Evolutionary conservation across 2,888 invertebrate genomes (phyloP).

Genomic region (Girardia tigrina): DNA sequence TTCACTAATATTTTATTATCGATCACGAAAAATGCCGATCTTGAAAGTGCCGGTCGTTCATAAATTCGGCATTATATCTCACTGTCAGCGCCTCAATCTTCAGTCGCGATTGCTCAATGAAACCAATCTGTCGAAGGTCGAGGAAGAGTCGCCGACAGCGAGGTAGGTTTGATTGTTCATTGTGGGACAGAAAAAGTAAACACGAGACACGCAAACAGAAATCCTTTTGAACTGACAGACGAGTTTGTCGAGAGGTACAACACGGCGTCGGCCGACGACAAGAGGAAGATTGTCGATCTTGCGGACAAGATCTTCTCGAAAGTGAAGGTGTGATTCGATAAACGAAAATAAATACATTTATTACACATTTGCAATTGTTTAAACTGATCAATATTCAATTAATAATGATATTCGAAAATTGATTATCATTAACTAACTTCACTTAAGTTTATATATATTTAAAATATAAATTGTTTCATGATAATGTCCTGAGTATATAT

Average conservation of each 20-base stretch:
- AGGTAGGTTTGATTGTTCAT: neutral
- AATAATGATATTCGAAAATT: too few species aligned
- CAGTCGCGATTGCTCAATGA: constrained; percentile 48
- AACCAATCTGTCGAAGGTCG: constrained; percentile 39
- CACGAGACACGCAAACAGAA: constrained; percentile 39
- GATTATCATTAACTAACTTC: too few species aligned
- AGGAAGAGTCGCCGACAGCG: neutral
- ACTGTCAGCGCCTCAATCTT: constrained; percentile 46
- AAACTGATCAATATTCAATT: too few species aligned
- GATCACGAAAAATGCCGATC: constrained; percentile 48
- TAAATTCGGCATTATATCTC: constrained; percentile 51
- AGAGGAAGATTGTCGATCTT: neutral
- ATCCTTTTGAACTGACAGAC: constrained; percentile 47
- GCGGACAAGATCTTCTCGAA: neutral
- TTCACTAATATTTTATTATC: too few species aligned
- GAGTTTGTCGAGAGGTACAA: constrained; percentile 48
- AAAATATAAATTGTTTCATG: too few species aligned
- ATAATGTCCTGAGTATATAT: too few species aligned
- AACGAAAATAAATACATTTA: too few species aligned
- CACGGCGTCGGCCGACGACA: constrained; percentile 3
- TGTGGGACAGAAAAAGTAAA: neutral
- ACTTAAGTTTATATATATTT: too few species aligned
- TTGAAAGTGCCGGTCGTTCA: constrained; percentile 47
- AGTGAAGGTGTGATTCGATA: neutral
- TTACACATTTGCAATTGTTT: too few species aligned